Evolutionary conservation across 2,797 vertebrate species (phyloP), one percentile per base, ranked within the genome.

Genomic region (Premnoplex brunnescens): DNA sequence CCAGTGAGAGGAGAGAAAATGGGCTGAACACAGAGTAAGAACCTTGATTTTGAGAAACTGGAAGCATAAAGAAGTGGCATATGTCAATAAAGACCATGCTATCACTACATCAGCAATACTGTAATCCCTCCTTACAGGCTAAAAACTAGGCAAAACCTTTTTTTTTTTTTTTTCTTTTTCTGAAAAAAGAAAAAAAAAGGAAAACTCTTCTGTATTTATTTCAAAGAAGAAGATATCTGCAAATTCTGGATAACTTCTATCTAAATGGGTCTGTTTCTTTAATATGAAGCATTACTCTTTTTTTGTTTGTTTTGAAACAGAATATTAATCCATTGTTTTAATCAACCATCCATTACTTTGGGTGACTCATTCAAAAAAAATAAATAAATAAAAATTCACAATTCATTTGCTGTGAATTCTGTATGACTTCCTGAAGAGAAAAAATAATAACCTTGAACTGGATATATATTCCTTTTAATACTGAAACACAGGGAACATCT

Each of bases 401-500:
- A 23, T 78, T 89, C 3, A 16, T 60, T 72, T 85, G 2, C n/a
- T 68, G 17, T 52, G 32, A 85, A 71, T 77, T 59, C 26, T 83
- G 1, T 21, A 17, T 62, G 69, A 32, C 19, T 85, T 85, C 27
- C 22, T 55, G 27, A 78, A 71, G 12, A 62, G 30, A 54, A 79
- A 18, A 81, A 41, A 27, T 63, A 80, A 54, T 68, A 75, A 78
- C 4, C 9, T 8, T 58, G 26, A 8, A 30, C 15, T 54, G 26
- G 9, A 52, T 72, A 34, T 19, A 32, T 5, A 27, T 39, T 34
- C 0, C 1, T 26, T 22, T 23, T 9, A 75, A 75, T 51, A 66
- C 0, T 5, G 21, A n/a, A 37, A 7, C 7, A 17, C 12, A 26
- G 6, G 9, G 7, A 76, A 0, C 2, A 36, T 17, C 32, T 77